Percentiles rank a stretch among this genome's conserved stretches.
phyloP scores from a whole-genome alignment of 2,797 vertebrate species.

The Gobio occitaniae region DNA sequence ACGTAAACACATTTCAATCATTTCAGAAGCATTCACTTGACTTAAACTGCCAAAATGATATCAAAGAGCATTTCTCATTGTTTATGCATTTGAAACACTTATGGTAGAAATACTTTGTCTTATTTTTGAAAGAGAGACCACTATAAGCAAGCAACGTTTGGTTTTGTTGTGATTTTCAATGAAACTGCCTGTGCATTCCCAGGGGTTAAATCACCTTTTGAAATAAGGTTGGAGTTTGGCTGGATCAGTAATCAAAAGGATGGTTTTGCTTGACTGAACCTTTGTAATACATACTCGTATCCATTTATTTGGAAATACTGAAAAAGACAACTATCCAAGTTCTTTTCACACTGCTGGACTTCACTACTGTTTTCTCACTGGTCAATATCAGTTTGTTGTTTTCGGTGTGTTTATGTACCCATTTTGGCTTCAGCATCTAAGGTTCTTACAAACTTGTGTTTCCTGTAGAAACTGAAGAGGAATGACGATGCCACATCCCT shows the following conservation, averaged over 20 bases:
- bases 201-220: not conserved
- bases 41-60: constrained; percentile 38
- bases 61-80: not conserved
- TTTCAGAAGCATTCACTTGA: not conserved
- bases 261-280: constrained; percentile 4
- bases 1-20: constrained; percentile 3
- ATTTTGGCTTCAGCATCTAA: constrained; percentile 48
- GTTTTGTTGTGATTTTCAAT: not conserved
- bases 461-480: constrained; percentile 45
- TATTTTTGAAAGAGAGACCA: not conserved
- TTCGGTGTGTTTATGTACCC: constrained; percentile 40
- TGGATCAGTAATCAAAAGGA: not conserved
- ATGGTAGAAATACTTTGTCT: not conserved
- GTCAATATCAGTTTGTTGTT: constrained; percentile 1
- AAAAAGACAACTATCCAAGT: not conserved
- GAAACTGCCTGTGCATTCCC: constrained; percentile 8
- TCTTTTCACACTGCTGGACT: not conserved
- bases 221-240: not conserved
- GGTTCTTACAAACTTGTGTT: constrained; percentile 45
- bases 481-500: constrained; percentile 40
- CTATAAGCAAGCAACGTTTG: not conserved
- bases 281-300: not conserved
- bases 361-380: constrained; percentile 16
- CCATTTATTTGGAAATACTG: not conserved
- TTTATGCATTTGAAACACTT: not conserved